Conservation (phyloP, 2,797 vertebrate species). For the Etheostoma perlongum region DNA sequence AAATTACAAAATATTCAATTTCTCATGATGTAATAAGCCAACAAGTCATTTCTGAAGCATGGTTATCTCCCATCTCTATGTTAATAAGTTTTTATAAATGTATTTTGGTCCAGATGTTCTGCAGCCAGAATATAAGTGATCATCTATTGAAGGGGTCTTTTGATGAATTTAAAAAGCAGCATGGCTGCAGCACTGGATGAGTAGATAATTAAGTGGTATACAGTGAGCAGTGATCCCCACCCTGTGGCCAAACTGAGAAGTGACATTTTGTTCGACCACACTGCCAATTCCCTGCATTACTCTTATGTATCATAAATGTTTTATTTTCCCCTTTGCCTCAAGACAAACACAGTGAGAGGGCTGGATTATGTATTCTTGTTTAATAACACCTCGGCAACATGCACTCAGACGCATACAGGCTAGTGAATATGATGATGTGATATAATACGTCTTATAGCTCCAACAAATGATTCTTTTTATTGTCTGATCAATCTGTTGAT, state of each 20-base stretch:
- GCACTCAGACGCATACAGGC: conserved; percentile 9
- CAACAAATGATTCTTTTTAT: neutral
- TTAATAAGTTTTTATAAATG: too few relatives aligned
- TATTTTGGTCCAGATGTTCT: too few relatives aligned
- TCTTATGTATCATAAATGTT: conserved; percentile 17
- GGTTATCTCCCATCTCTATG: too few relatives aligned
- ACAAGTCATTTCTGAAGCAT: too few relatives aligned
- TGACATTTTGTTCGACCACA: neutral
- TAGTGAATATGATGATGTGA: neutral
- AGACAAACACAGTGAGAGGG: conserved; percentile 50
- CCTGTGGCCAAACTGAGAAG: conserved; percentile 53
- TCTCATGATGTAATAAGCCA: neutral
- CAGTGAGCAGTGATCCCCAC: conserved; percentile 47
- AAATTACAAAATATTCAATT: neutral
- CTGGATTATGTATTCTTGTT: conserved; percentile 53
- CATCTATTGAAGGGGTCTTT: too few relatives aligned
- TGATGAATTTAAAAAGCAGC: too few relatives aligned
- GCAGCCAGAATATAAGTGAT: too few relatives aligned
- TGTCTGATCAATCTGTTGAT: too few relatives aligned
- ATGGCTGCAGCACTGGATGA: neutral
- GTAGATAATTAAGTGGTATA: neutral
- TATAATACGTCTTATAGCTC: neutral
- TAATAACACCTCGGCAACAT: conserved; percentile 57
- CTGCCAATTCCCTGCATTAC: neutral
- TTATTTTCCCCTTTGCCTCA: conserved; percentile 41